A percentile compares a stretch with the other conserved stretches of the same genome.
Evolutionary conservation across 2,888 invertebrate species (phyloP).

Genomic region (Marronus borbonicus): DNA sequence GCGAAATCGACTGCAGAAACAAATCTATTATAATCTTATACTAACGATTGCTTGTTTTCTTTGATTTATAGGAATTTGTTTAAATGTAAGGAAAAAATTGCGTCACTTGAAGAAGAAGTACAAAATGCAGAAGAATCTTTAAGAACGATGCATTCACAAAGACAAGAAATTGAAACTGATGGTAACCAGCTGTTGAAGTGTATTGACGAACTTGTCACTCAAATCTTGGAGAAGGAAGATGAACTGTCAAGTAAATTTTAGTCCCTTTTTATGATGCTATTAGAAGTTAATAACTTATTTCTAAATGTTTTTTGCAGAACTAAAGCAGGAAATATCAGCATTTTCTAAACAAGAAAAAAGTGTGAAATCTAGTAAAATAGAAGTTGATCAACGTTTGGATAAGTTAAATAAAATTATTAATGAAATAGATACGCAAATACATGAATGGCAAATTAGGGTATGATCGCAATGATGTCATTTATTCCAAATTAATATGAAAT

Average conservation of each 20-base stretch:
- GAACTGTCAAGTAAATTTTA: slow-evolving; percentile 70
- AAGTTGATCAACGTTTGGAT: slow-evolving; percentile 81
- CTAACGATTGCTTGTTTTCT: neutral
- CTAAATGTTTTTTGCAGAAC: slow-evolving; percentile 56
- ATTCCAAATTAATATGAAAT: slow-evolving; percentile 29
- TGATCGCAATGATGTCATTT: slow-evolving; percentile 14
- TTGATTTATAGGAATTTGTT: slow-evolving; percentile 77
- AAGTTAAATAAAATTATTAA: slow-evolving; percentile 75
- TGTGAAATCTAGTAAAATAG: slow-evolving; percentile 80
- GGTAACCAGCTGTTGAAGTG: slow-evolving; percentile 73
- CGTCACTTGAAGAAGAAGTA: slow-evolving; percentile 82
- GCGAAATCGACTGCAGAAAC: no score
- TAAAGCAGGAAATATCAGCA: slow-evolving; percentile 78
- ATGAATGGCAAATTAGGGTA: slow-evolving; percentile 75
- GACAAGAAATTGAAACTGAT: slow-evolving; percentile 75
- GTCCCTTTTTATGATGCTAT: slow-evolving; percentile 17
- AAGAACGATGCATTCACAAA: slow-evolving; percentile 73
- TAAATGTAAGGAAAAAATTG: slow-evolving; percentile 83
- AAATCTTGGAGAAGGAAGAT: slow-evolving; percentile 74
- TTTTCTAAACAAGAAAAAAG: slow-evolving; percentile 79
- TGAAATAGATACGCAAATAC: slow-evolving; percentile 73
- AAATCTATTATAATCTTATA: no score
- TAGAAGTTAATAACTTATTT: neutral
- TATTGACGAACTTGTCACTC: slow-evolving; percentile 74
- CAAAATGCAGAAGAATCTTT: slow-evolving; percentile 79